Conservation (phyloP, 1,140 invertebrate species). For the Procambarus clarkii region DNA sequence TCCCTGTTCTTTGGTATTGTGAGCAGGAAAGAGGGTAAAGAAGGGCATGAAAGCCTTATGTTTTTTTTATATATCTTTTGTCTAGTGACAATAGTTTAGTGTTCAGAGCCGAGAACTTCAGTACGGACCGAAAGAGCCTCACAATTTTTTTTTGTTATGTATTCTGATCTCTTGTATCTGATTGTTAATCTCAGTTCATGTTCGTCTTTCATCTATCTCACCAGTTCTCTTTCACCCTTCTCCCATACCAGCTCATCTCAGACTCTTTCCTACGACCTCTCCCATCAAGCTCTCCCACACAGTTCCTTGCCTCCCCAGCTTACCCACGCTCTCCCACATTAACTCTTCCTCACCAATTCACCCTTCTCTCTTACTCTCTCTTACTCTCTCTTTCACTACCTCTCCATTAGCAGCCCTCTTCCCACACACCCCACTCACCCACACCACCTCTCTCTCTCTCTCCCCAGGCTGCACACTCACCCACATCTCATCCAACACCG, state of each 20-base stretch:
- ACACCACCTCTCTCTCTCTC: background rate
- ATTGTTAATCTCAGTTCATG: too few species aligned
- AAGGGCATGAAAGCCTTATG: too few species aligned
- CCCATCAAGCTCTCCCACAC: background rate
- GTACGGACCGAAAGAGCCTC: too few species aligned
- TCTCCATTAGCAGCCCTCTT: background rate
- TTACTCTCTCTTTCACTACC: background rate
- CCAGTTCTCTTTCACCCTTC: background rate
- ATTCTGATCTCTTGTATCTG: too few species aligned
- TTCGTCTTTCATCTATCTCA: too few species aligned
- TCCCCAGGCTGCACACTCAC: background rate
- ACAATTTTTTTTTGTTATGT: too few species aligned
- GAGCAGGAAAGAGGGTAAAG: too few species aligned
- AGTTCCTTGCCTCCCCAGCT: background rate
- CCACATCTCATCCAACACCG: background rate
- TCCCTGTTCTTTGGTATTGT: too few species aligned
- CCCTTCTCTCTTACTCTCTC: background rate
- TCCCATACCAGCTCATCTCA: background rate
- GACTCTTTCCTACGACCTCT: background rate
- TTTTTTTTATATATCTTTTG: too few species aligned
- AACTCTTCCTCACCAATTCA: background rate
- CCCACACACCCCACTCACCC: background rate
- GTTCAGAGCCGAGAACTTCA: too few species aligned
- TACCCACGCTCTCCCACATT: conserved; percentile 2
- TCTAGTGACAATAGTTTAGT: too few species aligned